Evolutionary conservation across 2,113 vertebrate genomes (phyloP).

Genomic region (Urocolius indicus): DNA sequence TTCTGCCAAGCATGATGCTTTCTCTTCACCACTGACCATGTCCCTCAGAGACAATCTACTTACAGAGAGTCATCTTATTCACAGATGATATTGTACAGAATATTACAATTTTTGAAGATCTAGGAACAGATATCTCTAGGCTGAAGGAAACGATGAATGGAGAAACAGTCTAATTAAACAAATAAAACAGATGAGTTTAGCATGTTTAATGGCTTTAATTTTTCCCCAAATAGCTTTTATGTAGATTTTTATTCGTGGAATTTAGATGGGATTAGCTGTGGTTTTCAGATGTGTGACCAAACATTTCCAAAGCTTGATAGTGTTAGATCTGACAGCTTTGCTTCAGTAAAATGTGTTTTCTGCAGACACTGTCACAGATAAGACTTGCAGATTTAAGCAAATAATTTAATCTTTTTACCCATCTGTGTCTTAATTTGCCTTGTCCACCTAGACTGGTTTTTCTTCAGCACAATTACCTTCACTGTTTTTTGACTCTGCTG

Average conservation of each 20-base stretch:
- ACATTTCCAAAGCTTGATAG: background rate
- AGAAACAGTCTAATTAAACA: background rate
- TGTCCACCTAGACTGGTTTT: background rate
- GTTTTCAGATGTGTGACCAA: background rate
- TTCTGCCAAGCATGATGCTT: background rate
- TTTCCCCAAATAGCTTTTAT: background rate
- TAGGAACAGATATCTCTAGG: background rate
- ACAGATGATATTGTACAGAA: background rate
- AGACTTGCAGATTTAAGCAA: background rate
- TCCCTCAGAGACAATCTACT: background rate
- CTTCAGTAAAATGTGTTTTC: background rate
- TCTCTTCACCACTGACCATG: background rate
- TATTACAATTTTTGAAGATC: background rate
- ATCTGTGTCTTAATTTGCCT: background rate
- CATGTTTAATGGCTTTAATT: background rate
- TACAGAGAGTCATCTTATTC: background rate
- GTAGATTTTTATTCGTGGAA: background rate
- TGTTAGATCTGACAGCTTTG: background rate
- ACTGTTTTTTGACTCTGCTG: background rate
- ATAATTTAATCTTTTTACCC: background rate
- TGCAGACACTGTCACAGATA: background rate
- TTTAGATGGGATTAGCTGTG: background rate
- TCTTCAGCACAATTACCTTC: background rate
- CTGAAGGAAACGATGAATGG: background rate
- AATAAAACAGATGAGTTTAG: background rate